Base-by-base conservation (phyloP, 2,888 invertebrate genomes). In the Scaptomyza caliginosa region DNA sequence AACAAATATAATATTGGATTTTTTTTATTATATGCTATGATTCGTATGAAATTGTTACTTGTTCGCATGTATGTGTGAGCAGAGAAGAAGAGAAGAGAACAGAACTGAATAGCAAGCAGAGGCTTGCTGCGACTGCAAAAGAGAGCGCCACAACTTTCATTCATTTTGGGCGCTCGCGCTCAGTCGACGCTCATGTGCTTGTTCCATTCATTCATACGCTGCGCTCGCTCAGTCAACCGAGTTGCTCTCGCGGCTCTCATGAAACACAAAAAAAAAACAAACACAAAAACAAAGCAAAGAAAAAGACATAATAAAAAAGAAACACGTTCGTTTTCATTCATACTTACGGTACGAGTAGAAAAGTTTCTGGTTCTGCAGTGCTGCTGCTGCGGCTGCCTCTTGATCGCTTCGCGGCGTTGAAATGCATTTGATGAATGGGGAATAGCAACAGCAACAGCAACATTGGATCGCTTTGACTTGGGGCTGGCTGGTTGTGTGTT, bases 261-360 rank as follows among this genome's bases (percentile, higher is more conserved):
- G 11, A 26, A 19, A 24, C 8, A 45, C 40, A 28, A 36, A 55
- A 26, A 39, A 51, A 45, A 42, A 28, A 43, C 2, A 24, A 24
- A 19, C 8, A 45, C 40, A 28, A 36, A 55, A 26, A 39, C 48
- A 45, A 42, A 28, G 39, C 2, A 36, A 55, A 26, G 34, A 51
- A 45, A 42, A 28, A 43, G 3, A 24, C 19, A 19, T 19, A 46
- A 51, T 21, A 36, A 45, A 32, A 43, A 43, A 36, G 54, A 24
- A 84, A 86, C 84, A 88, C 84, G 85, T 85, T 85, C 84, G 84
- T 81, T 85, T 85, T 85, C 84, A 85, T 85, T 88, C 88, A 88
- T 88, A 74, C 86, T 83, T 74, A 62, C 72, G 67, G 38, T 43
- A 50, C 66, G 75, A 83, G 83, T 67, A 85, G 67, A 73, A 70